Evolutionary conservation across 53 echinoderm and acorn worm genomes (phyloP).

Genomic region (Patiria pectinifera): DNA sequence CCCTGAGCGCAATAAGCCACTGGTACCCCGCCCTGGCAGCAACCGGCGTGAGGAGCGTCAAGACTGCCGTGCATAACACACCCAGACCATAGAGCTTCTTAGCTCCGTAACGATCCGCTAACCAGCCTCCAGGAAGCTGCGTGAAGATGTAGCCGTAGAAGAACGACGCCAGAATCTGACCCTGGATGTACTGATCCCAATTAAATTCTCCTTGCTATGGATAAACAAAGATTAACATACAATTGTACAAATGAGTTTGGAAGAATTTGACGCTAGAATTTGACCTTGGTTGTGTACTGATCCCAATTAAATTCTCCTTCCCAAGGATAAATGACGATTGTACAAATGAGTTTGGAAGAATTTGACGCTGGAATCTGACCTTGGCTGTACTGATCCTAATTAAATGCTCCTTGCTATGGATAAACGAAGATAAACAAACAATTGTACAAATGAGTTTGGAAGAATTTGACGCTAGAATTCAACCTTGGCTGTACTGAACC

Average conservation of each 20-base stretch:
- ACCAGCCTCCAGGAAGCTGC: slow-evolving; percentile 88
- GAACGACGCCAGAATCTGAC: slow-evolving; percentile 88
- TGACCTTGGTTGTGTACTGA: slow-evolving; percentile 63
- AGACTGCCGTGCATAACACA: slow-evolving; percentile 81
- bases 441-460: not conserved
- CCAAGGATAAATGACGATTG: not conserved
- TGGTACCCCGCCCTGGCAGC: slow-evolving; percentile 70
- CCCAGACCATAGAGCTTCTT: slow-evolving; percentile 87
- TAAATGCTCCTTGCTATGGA: slow-evolving; percentile 49
- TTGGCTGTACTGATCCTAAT: slow-evolving; percentile 82
- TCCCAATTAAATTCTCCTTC: slow-evolving; percentile 78
- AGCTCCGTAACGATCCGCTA: slow-evolving; percentile 77
- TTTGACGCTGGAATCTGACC: slow-evolving; percentile 81
- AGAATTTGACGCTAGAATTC: not conserved
- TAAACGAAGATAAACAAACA: not conserved
- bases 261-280: not conserved
- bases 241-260: not conserved
- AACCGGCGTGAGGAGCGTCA: slow-evolving; percentile 88
- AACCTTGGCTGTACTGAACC: slow-evolving; percentile 72
- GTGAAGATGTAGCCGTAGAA: slow-evolving; percentile 97
- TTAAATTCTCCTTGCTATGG: slow-evolving; percentile 54
- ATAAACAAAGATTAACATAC: not conserved
- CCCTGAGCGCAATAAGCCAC: slow-evolving; percentile 77
- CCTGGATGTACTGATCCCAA: slow-evolving; percentile 84
- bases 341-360: no score